Evolutionary conservation across 2,797 vertebrate genomes (phyloP), one percentile per base, ranked within the genome.

Genomic region (Mastacembelus armatus): DNA sequence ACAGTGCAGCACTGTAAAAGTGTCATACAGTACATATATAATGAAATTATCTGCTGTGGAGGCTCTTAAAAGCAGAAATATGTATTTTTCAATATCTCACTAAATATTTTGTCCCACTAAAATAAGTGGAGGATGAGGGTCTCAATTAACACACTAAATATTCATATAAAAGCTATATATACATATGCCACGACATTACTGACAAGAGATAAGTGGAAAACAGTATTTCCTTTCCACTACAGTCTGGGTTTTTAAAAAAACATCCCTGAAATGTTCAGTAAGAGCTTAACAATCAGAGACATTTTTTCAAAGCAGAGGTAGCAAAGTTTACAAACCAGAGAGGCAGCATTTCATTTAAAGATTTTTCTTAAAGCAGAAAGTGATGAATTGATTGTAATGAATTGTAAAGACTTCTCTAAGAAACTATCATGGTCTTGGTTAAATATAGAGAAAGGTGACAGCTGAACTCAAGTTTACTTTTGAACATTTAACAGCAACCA

Each of bases 21-120:
- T 57, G 63, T 12, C 49, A 35, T 39, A 44, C 8, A 21, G n/a
- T 38, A 56, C 44, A 74, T 68, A 14, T 8, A 52, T 50, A n/a
- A 27, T 35, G 14, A 27, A 45, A 49, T 57, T 4, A 65, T 48
- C 33, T 18, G 16, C 58, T 38, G 52, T 3, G 55, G 14, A 59
- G 38, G 16, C 21, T 26, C 6, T 11, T 15, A 16, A 24, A 44
- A n/a, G 16, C 26, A 50, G 26, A 10, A 10, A 22, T 22, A 44
- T 39, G n/a, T 16, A 7, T 39, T 42, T 15, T 45, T 49, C 26
- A 66, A 44, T 38, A 39, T 45, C 16, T 26, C 9, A 18, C 14
- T 16, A 49, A 66, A 55, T 40, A 47, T 39, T 59, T 59, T 27
- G n/a, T n/a, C 18, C 12, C 26, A 10, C 2, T 47, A 1, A 42